Conservation (phyloP, 2,113 vertebrate genomes). For the Panthera leo region DNA sequence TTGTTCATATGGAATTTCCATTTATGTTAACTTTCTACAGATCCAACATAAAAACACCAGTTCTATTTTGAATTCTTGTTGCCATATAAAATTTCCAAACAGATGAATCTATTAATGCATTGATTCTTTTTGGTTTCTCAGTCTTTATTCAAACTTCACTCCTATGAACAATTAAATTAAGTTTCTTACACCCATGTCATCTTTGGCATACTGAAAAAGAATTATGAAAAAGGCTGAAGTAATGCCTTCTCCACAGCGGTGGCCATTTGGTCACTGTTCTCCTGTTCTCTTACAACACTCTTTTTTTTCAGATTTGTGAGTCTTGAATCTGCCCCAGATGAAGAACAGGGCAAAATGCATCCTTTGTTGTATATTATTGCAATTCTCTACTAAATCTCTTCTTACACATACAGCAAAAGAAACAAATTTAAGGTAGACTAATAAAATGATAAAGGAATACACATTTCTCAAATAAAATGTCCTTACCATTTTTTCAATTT, state of each 20-base stretch:
- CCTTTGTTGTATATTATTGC: neutral
- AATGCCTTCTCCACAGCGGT: neutral
- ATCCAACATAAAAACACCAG: neutral
- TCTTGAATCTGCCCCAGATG: neutral
- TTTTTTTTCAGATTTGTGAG: neutral
- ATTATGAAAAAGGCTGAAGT: neutral
- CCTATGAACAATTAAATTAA: neutral
- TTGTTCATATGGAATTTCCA: neutral
- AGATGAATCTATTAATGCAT: neutral
- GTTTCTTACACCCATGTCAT: neutral
- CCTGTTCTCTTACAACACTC: neutral
- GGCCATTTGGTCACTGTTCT: neutral
- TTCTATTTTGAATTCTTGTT: neutral
- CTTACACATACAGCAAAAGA: neutral
- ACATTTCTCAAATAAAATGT: neutral
- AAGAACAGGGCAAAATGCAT: neutral
- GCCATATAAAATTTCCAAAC: conserved; percentile 25
- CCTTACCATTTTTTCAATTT: neutral
- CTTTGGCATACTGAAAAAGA: neutral
- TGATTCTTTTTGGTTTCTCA: neutral
- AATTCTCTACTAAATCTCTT: neutral
- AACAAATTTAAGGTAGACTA: neutral
- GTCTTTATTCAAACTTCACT: neutral
- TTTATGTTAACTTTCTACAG: neutral
- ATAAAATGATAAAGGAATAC: neutral